phyloP scores from a whole-genome alignment of 2,113 vertebrate species.

The Orthonyx spaldingii region DNA sequence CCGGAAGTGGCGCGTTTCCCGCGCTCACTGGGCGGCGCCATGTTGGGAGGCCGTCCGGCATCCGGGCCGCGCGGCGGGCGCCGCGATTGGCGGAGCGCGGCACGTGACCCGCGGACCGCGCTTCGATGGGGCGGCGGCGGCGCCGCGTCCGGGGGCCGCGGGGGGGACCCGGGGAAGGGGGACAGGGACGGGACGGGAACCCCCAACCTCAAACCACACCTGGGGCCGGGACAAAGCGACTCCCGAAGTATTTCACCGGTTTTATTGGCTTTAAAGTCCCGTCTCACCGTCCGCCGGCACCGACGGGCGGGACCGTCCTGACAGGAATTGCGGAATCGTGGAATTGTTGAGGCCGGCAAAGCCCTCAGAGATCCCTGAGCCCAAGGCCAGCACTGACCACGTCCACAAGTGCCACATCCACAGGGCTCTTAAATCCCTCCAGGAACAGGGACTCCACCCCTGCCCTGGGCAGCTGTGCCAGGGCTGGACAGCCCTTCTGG shows the following conservation, averaged over 20 bases:
- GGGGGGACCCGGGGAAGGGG: rapidly evolving
- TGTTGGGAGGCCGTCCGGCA: background rate
- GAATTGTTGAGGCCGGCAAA: background rate
- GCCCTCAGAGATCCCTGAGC: background rate
- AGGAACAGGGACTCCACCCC: background rate
- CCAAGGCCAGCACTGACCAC: background rate
- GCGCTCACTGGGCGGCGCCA: background rate
- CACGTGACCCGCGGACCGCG: rapidly evolving
- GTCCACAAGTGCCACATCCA: background rate
- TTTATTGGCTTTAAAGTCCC: background rate
- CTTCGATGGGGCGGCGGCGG: background rate
- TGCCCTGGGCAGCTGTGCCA: background rate
- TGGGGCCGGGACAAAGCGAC: background rate
- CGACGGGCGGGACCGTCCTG: too few species aligned
- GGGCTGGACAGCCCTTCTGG: background rate
- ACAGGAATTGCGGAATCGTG: background rate
- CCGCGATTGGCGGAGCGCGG: background rate
- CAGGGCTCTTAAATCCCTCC: background rate
- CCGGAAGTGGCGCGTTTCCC: background rate
- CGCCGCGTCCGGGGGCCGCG: background rate
- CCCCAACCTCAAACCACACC: rapidly evolving
- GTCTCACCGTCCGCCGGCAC: background rate
- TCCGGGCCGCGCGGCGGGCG: background rate
- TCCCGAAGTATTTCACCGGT: too few species aligned
- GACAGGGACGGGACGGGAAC: too few species aligned